phyloP scores from a whole-genome alignment of 2,888 invertebrate genomes.

The Anticlea derivata region DNA sequence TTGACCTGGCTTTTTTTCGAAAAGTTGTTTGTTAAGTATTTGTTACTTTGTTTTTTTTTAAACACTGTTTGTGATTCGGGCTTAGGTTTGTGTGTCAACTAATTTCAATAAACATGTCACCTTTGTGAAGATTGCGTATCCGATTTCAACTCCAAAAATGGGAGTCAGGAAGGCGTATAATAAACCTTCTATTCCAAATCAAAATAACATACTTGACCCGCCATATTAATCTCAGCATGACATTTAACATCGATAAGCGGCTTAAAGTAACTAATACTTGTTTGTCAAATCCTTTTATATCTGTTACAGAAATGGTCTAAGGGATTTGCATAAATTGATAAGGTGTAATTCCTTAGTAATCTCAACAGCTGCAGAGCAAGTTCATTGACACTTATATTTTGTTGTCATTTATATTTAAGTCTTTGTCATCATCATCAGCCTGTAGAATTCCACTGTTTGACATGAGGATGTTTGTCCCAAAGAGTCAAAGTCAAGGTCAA shows the following conservation, averaged over 20 bases:
- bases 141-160: constrained; percentile 18
- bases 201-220: constrained; percentile 42
- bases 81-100: too few relatives aligned
- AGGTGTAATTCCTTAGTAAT: constrained; percentile 35
- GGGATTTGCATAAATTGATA: constrained; percentile 65
- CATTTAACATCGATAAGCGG: constrained; percentile 40
- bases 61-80: too few relatives aligned
- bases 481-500: too few relatives aligned
- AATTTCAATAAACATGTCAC: background rate
- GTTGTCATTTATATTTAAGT: background rate
- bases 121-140: constrained; percentile 11
- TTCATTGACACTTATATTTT: constrained; percentile 18
- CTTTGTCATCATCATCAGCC: too few relatives aligned
- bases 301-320: constrained; percentile 49
- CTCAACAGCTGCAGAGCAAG: constrained; percentile 23
- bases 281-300: constrained; percentile 42
- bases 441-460: too few relatives aligned
- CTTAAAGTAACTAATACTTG: constrained; percentile 41
- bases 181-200: constrained; percentile 17
- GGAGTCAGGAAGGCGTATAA: constrained; percentile 20
- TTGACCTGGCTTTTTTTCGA: too few relatives aligned
- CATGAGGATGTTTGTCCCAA: too few relatives aligned
- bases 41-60: too few relatives aligned
- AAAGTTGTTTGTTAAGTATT: too few relatives aligned
- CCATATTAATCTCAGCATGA: constrained; percentile 37